Conservation (phyloP, 2,113 vertebrate genomes). For the Numenius arquata region DNA sequence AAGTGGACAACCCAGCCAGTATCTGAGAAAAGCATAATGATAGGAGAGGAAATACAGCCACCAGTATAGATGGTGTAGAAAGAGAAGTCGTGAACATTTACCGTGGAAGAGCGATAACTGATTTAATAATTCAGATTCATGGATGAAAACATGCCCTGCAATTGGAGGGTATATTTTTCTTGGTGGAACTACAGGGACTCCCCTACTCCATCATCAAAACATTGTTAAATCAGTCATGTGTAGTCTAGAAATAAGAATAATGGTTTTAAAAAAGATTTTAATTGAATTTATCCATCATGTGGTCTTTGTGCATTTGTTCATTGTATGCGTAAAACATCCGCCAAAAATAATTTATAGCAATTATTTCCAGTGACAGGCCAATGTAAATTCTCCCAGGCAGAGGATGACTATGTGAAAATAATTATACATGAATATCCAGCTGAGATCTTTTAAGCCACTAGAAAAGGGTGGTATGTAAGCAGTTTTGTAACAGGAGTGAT, state of each 20-base stretch:
- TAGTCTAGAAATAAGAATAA: neutral
- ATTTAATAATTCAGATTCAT: neutral
- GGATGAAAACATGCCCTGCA: neutral
- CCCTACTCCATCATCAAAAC: neutral
- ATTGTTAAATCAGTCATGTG: neutral
- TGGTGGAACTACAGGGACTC: neutral
- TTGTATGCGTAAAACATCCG: neutral
- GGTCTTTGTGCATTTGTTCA: neutral
- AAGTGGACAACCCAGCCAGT: neutral
- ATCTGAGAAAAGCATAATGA: neutral
- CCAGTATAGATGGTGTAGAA: neutral
- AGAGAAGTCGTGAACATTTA: neutral
- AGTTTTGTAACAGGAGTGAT: neutral
- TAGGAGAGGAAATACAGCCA: neutral
- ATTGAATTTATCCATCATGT: neutral
- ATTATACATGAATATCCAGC: neutral
- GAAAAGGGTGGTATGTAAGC: neutral
- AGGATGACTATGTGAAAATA: constrained; percentile 10
- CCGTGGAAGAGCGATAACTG: neutral
- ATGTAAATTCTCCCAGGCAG: neutral
- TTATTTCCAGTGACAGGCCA: constrained; percentile 9
- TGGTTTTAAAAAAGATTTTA: neutral
- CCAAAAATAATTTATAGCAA: constrained; percentile 8
- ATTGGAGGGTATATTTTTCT: neutral
- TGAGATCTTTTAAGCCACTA: neutral